A percentile compares a stretch with the other conserved stretches of the same genome.
These are phyloP conservation scores for Cheilosia vernalis DNA, from an alignment of 2,888 invertebrate genomes.

Conservation along the genomic window DNA sequence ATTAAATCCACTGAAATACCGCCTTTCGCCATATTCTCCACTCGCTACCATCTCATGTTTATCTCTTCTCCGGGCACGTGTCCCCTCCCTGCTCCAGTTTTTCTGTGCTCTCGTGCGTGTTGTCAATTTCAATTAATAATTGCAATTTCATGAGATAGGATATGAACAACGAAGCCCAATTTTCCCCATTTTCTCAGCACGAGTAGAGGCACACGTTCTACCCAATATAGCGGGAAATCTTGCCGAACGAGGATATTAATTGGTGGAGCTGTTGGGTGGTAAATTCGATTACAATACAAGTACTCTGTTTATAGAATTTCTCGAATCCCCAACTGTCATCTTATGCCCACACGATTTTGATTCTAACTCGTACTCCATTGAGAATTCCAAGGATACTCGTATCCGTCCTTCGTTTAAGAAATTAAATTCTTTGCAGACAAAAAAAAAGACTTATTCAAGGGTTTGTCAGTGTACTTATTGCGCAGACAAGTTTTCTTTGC, in stretches of 20 bases:
- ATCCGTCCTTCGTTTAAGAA: neutral
- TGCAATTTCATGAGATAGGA: conserved; percentile 26
- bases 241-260: neutral
- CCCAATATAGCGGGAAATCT: neutral
- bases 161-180: conserved; percentile 11
- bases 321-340: neutral
- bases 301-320: conserved; percentile 1
- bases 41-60: neutral
- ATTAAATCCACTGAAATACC: conserved; percentile 3
- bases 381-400: conserved; percentile 1
- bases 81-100: neutral
- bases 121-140: conserved; percentile 45
- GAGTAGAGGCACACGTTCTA: neutral
- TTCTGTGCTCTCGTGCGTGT: conserved; percentile 1
- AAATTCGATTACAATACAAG: conserved; percentile 40
- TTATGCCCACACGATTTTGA: neutral
- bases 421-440: neutral
- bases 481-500: neutral
- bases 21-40: neutral
- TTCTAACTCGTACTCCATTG: neutral
- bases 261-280: neutral
- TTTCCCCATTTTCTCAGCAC: neutral
- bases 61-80: neutral
- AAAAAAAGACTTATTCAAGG: neutral
- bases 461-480: neutral